phyloP scores from a whole-genome alignment of 2,113 vertebrate genomes.

The Boulengeromyrus knoepffleri region DNA sequence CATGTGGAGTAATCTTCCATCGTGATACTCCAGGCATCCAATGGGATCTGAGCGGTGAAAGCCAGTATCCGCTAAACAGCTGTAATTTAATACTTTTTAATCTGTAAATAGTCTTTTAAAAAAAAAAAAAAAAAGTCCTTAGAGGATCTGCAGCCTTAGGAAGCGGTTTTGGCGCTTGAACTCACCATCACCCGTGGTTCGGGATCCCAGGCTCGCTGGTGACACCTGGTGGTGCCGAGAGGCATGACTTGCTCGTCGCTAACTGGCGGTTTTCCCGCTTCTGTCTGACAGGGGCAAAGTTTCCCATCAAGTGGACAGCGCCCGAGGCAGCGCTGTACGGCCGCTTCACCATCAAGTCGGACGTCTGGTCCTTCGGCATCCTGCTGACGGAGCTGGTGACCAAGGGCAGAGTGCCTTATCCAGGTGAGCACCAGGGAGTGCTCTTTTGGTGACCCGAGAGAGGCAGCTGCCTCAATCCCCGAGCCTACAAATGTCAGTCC shows the following conservation, averaged over 20 bases:
- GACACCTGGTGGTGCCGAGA: constrained; percentile 31
- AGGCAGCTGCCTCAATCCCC: not conserved
- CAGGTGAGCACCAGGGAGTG: constrained; percentile 60
- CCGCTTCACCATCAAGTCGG: constrained; percentile 93
- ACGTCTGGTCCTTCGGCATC: constrained; percentile 95
- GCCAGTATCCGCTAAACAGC: not conserved
- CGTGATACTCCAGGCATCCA: not conserved
- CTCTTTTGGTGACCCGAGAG: not conserved
- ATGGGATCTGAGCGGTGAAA: not conserved
- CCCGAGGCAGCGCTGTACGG: constrained; percentile 88
- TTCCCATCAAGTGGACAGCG: constrained; percentile 95
- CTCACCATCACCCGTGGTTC: not conserved
- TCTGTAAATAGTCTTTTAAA: not conserved
- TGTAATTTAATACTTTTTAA: constrained; percentile 2
- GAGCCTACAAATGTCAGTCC: not conserved
- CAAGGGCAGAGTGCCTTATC: constrained; percentile 91
- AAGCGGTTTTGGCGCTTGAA: not conserved
- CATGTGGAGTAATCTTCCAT: not conserved
- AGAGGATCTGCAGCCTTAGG: not conserved
- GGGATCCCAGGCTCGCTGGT: constrained; percentile 9
- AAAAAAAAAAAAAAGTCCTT: not conserved
- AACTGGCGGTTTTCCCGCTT: not conserved
- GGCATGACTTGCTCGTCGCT: not conserved
- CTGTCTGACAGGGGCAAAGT: constrained; percentile 76
- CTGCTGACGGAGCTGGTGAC: constrained; percentile 87